These are phyloP conservation scores for Okapia johnstoni DNA, from an alignment of 2,113 vertebrate species.

Conservation along the genomic window DNA sequence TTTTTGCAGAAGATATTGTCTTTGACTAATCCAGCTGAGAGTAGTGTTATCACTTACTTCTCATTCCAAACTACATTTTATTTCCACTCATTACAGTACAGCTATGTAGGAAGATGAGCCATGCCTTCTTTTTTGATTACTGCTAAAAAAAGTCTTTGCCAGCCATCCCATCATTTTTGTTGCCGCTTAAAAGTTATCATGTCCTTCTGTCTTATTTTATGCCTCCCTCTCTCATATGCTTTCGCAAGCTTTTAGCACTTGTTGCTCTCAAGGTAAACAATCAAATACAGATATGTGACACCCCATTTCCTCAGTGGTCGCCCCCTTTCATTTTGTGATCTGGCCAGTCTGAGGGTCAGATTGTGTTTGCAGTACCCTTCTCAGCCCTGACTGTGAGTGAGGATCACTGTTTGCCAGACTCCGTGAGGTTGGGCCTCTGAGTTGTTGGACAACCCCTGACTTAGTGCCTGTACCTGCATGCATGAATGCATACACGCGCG, in stretches of 20 bases:
- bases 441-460: background rate
- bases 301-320: background rate
- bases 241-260: background rate
- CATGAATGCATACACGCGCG: rapidly evolving
- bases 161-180: background rate
- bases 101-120: background rate
- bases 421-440: background rate
- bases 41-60: background rate
- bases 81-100: background rate
- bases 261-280: background rate
- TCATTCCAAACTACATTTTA: background rate
- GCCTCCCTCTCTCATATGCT: background rate
- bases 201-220: background rate
- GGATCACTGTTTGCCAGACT: background rate
- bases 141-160: background rate
- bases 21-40: background rate
- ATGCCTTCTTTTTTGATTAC: background rate
- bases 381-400: conserved; percentile 11
- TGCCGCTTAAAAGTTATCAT: background rate
- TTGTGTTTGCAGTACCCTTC: background rate
- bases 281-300: background rate
- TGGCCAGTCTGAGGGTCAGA: background rate
- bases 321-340: background rate
- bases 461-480: background rate
- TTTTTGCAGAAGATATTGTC: background rate